Percentiles rank a stretch among this genome's conserved stretches.
Conservation (phyloP, 2,888 invertebrate genomes). For the Ptychoptera albimana region DNA sequence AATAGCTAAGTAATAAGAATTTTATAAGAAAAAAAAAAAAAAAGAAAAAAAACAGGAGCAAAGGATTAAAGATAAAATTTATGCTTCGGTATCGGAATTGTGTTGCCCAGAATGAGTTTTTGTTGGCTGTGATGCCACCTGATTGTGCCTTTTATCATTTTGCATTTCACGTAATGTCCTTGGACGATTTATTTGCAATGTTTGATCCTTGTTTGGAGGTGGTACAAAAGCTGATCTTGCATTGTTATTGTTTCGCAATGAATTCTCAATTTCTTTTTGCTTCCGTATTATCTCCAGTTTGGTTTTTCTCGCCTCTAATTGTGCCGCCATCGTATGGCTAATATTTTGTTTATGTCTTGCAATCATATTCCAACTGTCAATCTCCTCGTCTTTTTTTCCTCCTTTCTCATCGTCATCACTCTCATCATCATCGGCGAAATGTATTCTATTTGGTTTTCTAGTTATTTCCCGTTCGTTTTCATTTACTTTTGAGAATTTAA, state of each 20-base stretch:
- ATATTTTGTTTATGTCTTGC: conserved; percentile 35
- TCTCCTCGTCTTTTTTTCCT: conserved; percentile 12
- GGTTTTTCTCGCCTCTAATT: neutral
- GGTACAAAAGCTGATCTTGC: too few relatives aligned
- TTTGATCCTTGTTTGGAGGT: too few relatives aligned
- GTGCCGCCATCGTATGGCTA: conserved; percentile 6
- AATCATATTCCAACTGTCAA: conserved; percentile 37
- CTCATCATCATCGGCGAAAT: neutral
- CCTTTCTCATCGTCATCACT: neutral
- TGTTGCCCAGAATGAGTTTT: neutral
- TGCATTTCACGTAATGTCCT: conserved; percentile 16
- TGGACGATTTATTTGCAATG: conserved; percentile 4
- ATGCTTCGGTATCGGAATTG: conserved; percentile 2
- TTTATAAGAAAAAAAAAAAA: neutral
- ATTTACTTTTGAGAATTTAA: too few relatives aligned
- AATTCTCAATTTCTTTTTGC: conserved; percentile 6
- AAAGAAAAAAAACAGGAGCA: too few relatives aligned
- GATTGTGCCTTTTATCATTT: neutral
- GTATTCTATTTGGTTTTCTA: neutral
- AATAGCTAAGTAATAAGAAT: neutral
- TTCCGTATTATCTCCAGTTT: conserved; percentile 10
- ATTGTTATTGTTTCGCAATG: neutral
- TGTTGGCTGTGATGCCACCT: neutral
- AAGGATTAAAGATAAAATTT: neutral
- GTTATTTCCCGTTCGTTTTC: too few relatives aligned